phyloP scores from a whole-genome alignment of 2,113 vertebrate species.

The Serinus canaria region DNA sequence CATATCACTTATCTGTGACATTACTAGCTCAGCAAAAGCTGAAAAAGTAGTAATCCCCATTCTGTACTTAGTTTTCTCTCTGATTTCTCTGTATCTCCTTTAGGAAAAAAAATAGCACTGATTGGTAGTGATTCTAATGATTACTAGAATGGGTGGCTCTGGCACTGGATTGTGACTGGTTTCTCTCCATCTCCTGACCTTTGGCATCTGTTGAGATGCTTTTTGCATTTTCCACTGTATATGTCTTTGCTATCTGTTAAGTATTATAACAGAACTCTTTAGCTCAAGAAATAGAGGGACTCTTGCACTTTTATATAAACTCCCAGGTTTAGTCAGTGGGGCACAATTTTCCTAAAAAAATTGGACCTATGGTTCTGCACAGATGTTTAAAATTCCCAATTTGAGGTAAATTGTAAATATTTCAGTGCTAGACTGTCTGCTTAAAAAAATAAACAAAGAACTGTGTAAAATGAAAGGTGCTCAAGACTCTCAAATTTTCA shows the following conservation, averaged over 20 bases:
- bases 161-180: background rate
- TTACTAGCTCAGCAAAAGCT: background rate
- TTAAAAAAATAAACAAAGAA: background rate
- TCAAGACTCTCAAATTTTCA: background rate
- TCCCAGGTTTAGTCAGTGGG: fast-evolving
- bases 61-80: background rate
- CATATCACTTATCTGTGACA: background rate
- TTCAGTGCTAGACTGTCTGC: fast-evolving
- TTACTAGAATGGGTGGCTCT: background rate
- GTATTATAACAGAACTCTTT: background rate
- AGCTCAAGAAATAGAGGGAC: background rate
- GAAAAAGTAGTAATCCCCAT: background rate
- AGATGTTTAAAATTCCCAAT: background rate
- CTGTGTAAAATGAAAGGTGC: background rate
- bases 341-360: background rate
- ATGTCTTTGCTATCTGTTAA: background rate
- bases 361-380: background rate
- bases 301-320: background rate
- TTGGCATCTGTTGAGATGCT: background rate
- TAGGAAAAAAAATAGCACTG: background rate
- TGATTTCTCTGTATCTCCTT: background rate
- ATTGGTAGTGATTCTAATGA: background rate
- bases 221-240: background rate
- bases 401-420: background rate
- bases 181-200: background rate